Percentiles rank a stretch among this genome's conserved stretches.
Evolutionary conservation across 2,113 vertebrate genomes (phyloP).

Genomic region (Clarias macrocephalus): DNA sequence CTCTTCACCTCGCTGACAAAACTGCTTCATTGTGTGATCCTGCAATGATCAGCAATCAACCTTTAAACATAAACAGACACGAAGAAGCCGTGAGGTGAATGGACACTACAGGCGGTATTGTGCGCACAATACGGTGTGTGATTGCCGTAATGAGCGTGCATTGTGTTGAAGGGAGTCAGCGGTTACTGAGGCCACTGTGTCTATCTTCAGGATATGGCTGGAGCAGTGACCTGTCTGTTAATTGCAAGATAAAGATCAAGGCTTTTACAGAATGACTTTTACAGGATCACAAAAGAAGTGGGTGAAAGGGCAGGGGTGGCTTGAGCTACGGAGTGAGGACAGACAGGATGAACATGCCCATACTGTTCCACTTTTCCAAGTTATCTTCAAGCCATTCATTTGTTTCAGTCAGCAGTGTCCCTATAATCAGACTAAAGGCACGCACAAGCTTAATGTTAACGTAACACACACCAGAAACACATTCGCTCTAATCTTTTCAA

Average conservation of each 20-base stretch:
- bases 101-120: background rate
- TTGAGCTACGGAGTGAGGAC: background rate
- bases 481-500: background rate
- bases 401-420: background rate
- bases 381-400: constrained; percentile 23
- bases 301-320: no score
- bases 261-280: constrained; percentile 29
- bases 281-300: constrained; percentile 9
- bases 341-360: background rate
- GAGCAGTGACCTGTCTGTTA: constrained; percentile 37
- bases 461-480: constrained; percentile 14
- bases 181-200: constrained; percentile 3
- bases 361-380: constrained; percentile 34
- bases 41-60: background rate
- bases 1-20: background rate
- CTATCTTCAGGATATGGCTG: constrained; percentile 33
- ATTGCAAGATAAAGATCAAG: constrained; percentile 30
- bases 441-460: background rate
- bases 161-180: constrained; percentile 1
- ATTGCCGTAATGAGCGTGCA: background rate
- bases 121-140: background rate
- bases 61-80: background rate
- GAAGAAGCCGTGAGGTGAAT: background rate
- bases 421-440: constrained; percentile 23
- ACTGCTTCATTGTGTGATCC: background rate